phyloP scores from a whole-genome alignment of 2,888 invertebrate species.

The Galerucella calmariensis region DNA sequence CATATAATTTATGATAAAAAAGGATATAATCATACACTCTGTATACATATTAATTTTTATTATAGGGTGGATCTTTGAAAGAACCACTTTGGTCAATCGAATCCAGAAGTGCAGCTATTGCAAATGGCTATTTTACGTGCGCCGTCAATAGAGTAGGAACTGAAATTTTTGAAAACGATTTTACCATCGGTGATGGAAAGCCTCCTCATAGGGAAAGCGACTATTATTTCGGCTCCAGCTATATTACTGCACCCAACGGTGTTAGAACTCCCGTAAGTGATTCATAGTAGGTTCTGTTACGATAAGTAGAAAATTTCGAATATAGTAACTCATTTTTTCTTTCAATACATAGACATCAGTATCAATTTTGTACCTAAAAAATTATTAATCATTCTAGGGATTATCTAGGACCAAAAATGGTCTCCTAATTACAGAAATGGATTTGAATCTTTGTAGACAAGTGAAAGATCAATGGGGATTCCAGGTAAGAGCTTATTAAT shows the following conservation, averaged over 20 bases:
- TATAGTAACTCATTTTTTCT: too few species aligned
- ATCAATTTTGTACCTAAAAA: neutral
- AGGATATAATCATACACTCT: too few species aligned
- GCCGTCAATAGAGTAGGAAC: constrained; percentile 95
- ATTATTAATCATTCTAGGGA: constrained; percentile 36
- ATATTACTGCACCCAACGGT: constrained; percentile 94
- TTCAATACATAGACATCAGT: too few species aligned
- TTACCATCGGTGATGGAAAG: constrained; percentile 84
- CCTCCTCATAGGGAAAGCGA: constrained; percentile 84
- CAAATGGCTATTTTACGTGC: constrained; percentile 94
- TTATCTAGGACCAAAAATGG: constrained; percentile 66
- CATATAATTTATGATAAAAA: neutral
- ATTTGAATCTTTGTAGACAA: constrained; percentile 94
- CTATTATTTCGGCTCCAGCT: constrained; percentile 95
- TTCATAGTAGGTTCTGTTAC: neutral
- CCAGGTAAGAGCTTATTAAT: constrained; percentile 68
- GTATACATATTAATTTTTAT: neutral
- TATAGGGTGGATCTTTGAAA: constrained; percentile 72
- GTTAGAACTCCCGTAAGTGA: constrained; percentile 81
- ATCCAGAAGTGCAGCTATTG: constrained; percentile 94
- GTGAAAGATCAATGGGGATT: constrained; percentile 94
- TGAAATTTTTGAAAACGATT: constrained; percentile 83
- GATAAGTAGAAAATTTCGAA: too few species aligned
- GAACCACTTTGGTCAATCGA: constrained; percentile 97
- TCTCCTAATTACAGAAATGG: constrained; percentile 86